Evolutionary conservation across 1,140 invertebrate genomes (phyloP).

Genomic region (Trissolcus basalis): DNA sequence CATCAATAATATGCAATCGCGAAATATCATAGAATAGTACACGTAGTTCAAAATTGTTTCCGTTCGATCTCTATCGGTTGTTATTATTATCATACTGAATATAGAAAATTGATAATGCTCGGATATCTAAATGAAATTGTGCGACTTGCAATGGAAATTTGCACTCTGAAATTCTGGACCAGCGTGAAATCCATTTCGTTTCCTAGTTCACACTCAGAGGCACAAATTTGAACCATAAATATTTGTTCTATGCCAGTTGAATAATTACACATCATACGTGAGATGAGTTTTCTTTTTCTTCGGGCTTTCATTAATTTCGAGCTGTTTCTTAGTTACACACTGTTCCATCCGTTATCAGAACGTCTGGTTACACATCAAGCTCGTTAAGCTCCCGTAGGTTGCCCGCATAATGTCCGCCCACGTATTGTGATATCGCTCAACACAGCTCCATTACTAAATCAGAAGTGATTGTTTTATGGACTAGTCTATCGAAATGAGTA

Average conservation of each 20-base stretch:
- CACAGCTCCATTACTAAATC: conserved; percentile 63
- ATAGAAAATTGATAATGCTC: background rate
- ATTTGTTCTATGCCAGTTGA: too few relatives aligned
- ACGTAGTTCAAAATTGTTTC: conserved; percentile 19
- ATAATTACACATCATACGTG: too few relatives aligned
- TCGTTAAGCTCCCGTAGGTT: conserved; percentile 35
- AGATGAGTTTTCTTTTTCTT: too few relatives aligned
- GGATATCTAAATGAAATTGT: conserved; percentile 25
- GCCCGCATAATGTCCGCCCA: conserved; percentile 54
- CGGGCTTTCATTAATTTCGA: too few relatives aligned
- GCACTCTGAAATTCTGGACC: too few relatives aligned
- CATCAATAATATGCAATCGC: background rate
- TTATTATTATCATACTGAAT: too few relatives aligned
- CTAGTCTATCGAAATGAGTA: conserved; percentile 1
- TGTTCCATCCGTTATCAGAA: conserved; percentile 71
- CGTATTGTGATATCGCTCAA: conserved; percentile 57
- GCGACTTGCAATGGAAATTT: too few relatives aligned
- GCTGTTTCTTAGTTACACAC: conserved; percentile 16
- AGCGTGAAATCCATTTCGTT: too few relatives aligned
- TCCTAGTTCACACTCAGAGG: too few relatives aligned
- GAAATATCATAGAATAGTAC: too few relatives aligned
- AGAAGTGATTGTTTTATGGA: conserved; percentile 22
- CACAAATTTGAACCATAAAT: too few relatives aligned
- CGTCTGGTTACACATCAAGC: conserved; percentile 67
- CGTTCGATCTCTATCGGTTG: conserved; percentile 1